phyloP scores from a whole-genome alignment of 2,113 vertebrate genomes.

The Anas platyrhynchos region DNA sequence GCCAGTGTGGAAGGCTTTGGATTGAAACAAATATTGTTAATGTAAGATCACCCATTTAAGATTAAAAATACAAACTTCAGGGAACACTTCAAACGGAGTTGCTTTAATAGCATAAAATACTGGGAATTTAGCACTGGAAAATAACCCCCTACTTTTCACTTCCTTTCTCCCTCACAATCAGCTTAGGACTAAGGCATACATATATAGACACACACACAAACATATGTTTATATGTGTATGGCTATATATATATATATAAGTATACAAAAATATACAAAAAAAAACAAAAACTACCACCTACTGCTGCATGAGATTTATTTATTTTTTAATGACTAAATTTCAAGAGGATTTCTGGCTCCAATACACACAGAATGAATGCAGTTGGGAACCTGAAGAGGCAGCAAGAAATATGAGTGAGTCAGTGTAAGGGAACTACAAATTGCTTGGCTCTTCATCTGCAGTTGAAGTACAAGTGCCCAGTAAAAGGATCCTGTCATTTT shows the following conservation, averaged over 20 bases:
- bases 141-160: neutral
- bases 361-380: neutral
- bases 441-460: neutral
- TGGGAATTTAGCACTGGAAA: neutral
- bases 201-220: neutral
- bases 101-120: neutral
- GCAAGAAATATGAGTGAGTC: neutral
- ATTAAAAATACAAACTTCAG: neutral
- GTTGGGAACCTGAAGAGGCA: neutral
- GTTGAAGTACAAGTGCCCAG: neutral
- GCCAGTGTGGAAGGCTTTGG: neutral
- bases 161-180: neutral
- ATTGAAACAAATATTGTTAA: neutral
- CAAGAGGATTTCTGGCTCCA: neutral
- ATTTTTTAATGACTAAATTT: neutral
- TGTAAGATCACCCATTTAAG: neutral
- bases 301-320: neutral
- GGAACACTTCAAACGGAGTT: neutral
- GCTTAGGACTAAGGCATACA: neutral
- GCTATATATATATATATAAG: neutral
- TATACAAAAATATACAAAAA: neutral
- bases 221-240: neutral
- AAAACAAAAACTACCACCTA: neutral
- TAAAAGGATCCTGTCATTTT: neutral
- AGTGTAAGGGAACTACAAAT: neutral